Evolutionary conservation across 35 echinoderm and acorn worm species (phyloP).

Genomic region (Ophioderma brevispina): DNA sequence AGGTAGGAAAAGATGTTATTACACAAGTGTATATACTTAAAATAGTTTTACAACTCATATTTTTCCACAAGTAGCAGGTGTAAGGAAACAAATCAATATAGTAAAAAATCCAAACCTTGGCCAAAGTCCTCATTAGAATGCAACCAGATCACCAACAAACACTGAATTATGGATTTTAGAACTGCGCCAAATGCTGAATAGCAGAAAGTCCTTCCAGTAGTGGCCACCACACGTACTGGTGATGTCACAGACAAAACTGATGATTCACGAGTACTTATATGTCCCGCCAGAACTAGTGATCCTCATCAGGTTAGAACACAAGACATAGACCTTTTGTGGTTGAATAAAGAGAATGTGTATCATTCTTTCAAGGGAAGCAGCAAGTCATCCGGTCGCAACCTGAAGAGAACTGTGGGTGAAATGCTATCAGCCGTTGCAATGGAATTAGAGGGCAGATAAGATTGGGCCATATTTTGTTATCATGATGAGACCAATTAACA

Average conservation of each 20-base stretch:
- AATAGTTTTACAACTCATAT: no score
- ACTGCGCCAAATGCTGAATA: neutral
- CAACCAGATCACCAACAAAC: conserved; percentile 8
- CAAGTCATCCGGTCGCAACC: conserved; percentile 45
- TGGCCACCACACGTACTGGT: conserved; percentile 15
- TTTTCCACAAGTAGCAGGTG: no score
- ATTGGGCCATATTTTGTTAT: conserved; percentile 48
- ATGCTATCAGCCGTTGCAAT: conserved; percentile 79
- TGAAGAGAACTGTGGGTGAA: conserved; percentile 72
- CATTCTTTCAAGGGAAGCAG: conserved; percentile 64
- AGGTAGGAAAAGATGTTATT: no score
- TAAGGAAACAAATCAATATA: no score
- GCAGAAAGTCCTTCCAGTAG: neutral
- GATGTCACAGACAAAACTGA: neutral
- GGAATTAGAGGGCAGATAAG: conserved; percentile 55
- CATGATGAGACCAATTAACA: conserved; percentile 56
- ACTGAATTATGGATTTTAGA: conserved; percentile 1
- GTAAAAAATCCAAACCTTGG: conserved; percentile 16
- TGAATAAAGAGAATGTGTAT: conserved; percentile 76
- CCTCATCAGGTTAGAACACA: neutral
- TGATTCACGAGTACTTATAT: neutral
- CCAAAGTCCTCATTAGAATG: conserved; percentile 76
- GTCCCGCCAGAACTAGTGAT: neutral
- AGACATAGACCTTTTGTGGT: conserved; percentile 48
- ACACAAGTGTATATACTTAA: no score